Base-by-base conservation (phyloP, 37 sponge, comb jelly and placozoan genomes). In the Halichondria panicea region DNA sequence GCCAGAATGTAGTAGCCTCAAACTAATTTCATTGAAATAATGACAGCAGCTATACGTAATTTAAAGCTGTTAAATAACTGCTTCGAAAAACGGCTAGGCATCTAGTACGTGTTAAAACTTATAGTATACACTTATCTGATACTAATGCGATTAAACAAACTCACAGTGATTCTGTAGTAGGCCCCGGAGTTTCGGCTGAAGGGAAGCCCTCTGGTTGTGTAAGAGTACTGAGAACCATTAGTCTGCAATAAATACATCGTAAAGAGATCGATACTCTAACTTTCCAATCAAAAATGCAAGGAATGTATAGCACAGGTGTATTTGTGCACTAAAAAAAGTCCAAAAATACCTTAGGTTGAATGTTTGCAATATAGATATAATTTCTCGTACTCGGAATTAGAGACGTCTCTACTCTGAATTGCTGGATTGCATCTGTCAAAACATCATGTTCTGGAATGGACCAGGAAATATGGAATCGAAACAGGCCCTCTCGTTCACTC, bases 401-500 rank as follows among this genome's bases (percentile, higher is more conserved):
- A n/a, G n/a, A n/a, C n/a, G n/a, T n/a, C n/a, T n/a, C n/a, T n/a
- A 55, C 34, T 2, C 19, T n/a, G 32, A 79, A 79, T 1, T 37
- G 1, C 0, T 25, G 43, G 60, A 69, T 69, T 27, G 70, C 59
- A 18, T 58, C 22, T 6, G 13, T 9, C 22, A 79, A 44, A 61
- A 43, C 0, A 9, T 45, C 13, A 37, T 55, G 56, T 22, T 58
- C 57, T 31, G 80, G 80, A 22, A 79, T 18, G 22, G 43, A 60
- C 80, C 80, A 79, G 50, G 55, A 56, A 28, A 69, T 9, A 5
- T 19, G 1, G 58, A 68, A 79, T 0, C 39, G 68, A 48, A 69
- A 79, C 33, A 56, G 43, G n/a, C 80, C 80, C 7, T 30, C 1
- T 0, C 6, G 0, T 32, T 69, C 70, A 60, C 59, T 42, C 80